Conservation (phyloP, 2,888 invertebrate genomes). For the Lottia scabra region DNA sequence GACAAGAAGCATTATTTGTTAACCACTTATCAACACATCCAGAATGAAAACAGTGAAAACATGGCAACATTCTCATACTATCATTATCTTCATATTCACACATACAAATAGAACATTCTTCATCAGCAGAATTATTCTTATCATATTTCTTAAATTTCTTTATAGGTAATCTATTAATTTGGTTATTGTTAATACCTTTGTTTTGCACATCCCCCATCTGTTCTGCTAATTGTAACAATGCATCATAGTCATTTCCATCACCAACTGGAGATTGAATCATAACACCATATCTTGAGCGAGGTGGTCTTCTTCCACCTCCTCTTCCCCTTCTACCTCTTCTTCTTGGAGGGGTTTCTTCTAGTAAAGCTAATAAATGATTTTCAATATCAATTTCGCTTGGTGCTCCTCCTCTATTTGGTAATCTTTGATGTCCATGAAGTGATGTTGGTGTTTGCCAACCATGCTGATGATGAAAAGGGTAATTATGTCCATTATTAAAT, state of each 20-base stretch:
- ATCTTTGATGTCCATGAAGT: too few species aligned
- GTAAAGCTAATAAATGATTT: constrained; percentile 9
- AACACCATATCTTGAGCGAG: constrained; percentile 7
- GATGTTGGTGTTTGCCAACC: neutral
- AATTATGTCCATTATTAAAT: neutral
- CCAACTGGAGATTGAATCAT: constrained; percentile 21
- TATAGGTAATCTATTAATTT: constrained; percentile 39
- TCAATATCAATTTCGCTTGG: neutral
- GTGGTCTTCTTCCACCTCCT: constrained; percentile 14
- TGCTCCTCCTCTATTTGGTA: neutral
- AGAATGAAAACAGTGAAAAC: constrained; percentile 63
- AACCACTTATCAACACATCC: constrained; percentile 64
- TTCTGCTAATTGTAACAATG: constrained; percentile 47
- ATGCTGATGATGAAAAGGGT: neutral
- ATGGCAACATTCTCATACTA: constrained; percentile 56
- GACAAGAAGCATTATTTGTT: too few species aligned
- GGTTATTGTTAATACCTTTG: constrained; percentile 39
- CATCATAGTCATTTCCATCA: constrained; percentile 40
- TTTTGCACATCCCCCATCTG: constrained; percentile 46
- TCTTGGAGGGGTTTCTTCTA: constrained; percentile 4
- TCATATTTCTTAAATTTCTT: constrained; percentile 32
- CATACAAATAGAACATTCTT: constrained; percentile 62
- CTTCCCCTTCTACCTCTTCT: neutral
- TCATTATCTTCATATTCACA: constrained; percentile 59
- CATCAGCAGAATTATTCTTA: constrained; percentile 19